Base-by-base conservation (phyloP, 2,113 vertebrate genomes). In the Labeo rohita region DNA sequence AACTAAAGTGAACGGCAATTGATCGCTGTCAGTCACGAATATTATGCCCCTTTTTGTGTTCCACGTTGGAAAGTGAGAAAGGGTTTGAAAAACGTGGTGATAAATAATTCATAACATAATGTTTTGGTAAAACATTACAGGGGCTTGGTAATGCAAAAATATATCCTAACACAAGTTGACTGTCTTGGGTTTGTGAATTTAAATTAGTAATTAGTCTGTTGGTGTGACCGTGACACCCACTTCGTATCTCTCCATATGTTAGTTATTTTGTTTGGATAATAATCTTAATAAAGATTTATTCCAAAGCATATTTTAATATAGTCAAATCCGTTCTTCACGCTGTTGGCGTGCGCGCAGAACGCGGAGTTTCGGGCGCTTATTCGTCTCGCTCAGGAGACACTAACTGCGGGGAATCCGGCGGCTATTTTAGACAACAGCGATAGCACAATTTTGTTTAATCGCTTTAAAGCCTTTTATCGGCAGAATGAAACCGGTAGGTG, bases 391-490 rank as follows among this genome's bases (percentile, higher is more conserved):
- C 12, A 0, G 49, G 9, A 63, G 21, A 65, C 79, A 54, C 49
- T 28, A 36, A 52, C 75, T 56, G 75, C 50, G 75, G 28, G 50
- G 47, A 76, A 56, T 54, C 49, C 75, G 49, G 21, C 9, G 78
- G 36, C 79, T 66, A 50, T 81, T 66, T 81, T n/a, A 66, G 13
- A 39, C 43, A 66, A 66, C 56, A 28, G 11, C 50, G 1, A 43
- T 75, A 45, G 34, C 54, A 61, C 18, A 45, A 12, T 70, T 70
- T n/a, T 70, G 45, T 13, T 83, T 83, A 70, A 83, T 70, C 28
- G 1, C 6, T 28, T 15, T 18, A 66, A 81, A 66, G 79, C 61
- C 61, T 54, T 70, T 52, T 8, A 70, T 39, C 63, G 16, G 3
- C 65, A 52, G 5, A 83, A 81, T 15, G 3, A 49, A 66, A 50